Evolutionary conservation across 2,113 vertebrate genomes (phyloP).

Genomic region (Eulemur rufifrons): DNA sequence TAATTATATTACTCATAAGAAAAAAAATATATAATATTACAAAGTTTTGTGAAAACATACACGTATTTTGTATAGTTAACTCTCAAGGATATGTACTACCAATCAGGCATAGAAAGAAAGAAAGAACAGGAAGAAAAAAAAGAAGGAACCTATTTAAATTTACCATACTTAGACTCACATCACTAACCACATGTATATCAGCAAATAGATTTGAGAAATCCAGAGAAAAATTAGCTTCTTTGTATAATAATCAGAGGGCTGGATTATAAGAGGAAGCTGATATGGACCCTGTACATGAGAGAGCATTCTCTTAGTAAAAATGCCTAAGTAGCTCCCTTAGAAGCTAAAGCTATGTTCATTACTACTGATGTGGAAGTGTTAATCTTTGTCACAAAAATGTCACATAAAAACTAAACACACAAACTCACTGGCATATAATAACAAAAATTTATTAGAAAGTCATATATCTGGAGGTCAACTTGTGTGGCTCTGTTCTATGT

Average conservation of each 20-base stretch:
- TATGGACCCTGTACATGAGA: not conserved
- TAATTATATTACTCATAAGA: not conserved
- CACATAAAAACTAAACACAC: not conserved
- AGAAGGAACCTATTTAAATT: not conserved
- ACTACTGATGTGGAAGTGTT: not conserved
- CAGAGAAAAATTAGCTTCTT: not conserved
- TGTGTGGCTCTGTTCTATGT: not conserved
- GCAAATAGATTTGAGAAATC: not conserved
- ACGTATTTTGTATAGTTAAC: not conserved
- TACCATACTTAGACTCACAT: not conserved
- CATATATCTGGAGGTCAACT: not conserved
- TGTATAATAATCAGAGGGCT: not conserved
- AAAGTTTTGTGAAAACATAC: not conserved
- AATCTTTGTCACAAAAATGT: not conserved
- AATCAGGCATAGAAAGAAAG: not conserved
- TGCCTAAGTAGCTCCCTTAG: not conserved
- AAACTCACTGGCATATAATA: not conserved
- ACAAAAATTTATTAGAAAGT: not conserved
- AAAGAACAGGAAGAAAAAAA: not conserved
- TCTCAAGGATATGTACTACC: not conserved
- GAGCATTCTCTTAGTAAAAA: not conserved
- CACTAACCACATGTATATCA: not conserved
- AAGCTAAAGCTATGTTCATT: not conserved
- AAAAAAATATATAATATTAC: not conserved
- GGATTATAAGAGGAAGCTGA: not conserved